Percentiles rank a stretch among this genome's conserved stretches.
Evolutionary conservation across 2,888 invertebrate genomes (phyloP).

Genomic region (Alentia gelatinosa): DNA sequence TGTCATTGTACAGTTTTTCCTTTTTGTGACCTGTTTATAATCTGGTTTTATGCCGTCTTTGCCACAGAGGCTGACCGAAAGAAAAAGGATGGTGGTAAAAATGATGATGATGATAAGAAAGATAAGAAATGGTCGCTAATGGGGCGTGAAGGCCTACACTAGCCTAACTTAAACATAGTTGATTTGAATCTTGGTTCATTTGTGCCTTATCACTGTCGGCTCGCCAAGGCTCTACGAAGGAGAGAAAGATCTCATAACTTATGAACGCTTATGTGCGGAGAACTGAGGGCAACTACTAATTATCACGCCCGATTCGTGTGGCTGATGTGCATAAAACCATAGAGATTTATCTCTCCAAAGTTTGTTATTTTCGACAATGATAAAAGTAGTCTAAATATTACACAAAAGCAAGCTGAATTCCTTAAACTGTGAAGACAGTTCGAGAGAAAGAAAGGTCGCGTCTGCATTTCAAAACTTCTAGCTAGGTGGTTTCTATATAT

Average conservation of each 20-base stretch:
- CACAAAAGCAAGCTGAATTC: conserved; percentile 19
- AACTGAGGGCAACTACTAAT: background rate
- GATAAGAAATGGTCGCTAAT: background rate
- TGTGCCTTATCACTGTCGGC: conserved; percentile 35
- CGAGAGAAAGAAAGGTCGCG: conserved; percentile 37
- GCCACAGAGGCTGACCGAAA: conserved; percentile 25
- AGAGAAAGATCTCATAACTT: conserved; percentile 53
- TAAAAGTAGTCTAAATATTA: conserved; percentile 35
- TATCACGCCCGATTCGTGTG: background rate
- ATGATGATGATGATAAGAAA: background rate
- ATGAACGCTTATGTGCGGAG: conserved; percentile 31
- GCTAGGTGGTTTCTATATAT: conserved; percentile 52
- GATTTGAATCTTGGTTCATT: conserved; percentile 46
- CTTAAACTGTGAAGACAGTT: conserved; percentile 37
- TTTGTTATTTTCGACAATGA: conserved; percentile 31
- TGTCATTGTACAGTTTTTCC: conserved; percentile 54
- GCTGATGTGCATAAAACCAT: conserved; percentile 51
- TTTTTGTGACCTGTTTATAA: conserved; percentile 33
- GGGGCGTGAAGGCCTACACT: conserved; percentile 23
- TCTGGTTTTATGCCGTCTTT: conserved; percentile 45
- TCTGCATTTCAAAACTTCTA: conserved; percentile 31
- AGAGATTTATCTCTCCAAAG: conserved; percentile 12
- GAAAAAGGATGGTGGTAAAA: background rate
- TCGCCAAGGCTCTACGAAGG: conserved; percentile 36
- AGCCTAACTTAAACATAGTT: conserved; percentile 39